A percentile compares a stretch with the other conserved stretches of the same genome.
Conservation (phyloP, 2,113 vertebrate species). For the Malurus melanocephalus region DNA sequence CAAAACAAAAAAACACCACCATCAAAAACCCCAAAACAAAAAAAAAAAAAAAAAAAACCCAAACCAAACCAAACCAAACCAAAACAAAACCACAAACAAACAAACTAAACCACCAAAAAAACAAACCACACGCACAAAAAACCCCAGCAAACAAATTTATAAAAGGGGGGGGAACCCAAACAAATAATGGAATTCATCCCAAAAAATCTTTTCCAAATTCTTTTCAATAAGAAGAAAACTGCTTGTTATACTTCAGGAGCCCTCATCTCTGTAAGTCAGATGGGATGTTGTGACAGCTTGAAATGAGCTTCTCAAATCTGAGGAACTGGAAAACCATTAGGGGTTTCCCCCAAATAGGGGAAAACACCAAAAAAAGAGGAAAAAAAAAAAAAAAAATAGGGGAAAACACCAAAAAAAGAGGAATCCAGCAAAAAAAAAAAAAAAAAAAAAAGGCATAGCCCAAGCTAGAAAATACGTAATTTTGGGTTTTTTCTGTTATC, state of each 20-base stretch:
- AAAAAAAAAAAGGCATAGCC: neutral
- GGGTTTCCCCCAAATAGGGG: neutral
- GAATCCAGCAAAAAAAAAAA: neutral
- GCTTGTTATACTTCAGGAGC: neutral
- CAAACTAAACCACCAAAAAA: no score
- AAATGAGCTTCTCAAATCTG: neutral
- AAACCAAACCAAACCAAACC: no score
- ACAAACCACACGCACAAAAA: neutral
- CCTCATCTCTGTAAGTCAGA: neutral
- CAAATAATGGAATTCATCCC: neutral
- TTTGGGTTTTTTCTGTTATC: neutral
- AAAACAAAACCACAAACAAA: neutral
- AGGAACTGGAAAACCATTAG: neutral
- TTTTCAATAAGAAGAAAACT: neutral
- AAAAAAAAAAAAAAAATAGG: neutral
- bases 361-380: neutral
- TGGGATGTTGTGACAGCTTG: neutral
- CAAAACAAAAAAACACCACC: no score
- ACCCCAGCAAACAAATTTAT: neutral
- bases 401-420: neutral
- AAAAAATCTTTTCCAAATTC: neutral
- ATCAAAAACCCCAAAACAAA: no score
- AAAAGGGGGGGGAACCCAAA: neutral
- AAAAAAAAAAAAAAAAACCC: no score
- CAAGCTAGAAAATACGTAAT: neutral